Percentiles rank a stretch among this genome's conserved stretches.
These are phyloP conservation scores for Diplolepis rosae DNA, from an alignment of 2,888 invertebrate genomes.

Conservation along the genomic window DNA sequence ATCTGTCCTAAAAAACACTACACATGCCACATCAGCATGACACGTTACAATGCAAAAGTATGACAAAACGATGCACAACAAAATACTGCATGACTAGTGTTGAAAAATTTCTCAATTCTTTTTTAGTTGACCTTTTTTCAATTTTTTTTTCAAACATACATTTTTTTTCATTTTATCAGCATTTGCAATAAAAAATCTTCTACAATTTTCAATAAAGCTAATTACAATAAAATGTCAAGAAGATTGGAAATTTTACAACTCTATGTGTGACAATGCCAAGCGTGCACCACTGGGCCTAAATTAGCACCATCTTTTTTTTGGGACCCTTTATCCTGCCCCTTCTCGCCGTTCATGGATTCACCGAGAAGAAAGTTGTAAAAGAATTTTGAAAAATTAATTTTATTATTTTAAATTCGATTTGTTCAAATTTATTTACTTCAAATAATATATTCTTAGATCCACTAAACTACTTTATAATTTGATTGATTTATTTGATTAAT, in stretches of 20 bases:
- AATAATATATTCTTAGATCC: background rate
- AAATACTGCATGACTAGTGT: conserved; percentile 31
- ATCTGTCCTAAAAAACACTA: conserved; percentile 50
- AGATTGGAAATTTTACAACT: conserved; percentile 24
- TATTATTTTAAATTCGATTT: background rate
- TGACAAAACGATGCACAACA: conserved; percentile 46
- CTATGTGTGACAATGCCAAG: conserved; percentile 52
- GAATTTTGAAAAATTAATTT: conserved; percentile 48
- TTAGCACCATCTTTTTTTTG: conserved; percentile 1
- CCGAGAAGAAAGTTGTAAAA: conserved; percentile 44
- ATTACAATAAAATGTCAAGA: background rate
- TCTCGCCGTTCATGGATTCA: conserved; percentile 32
- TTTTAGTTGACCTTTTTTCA: background rate
- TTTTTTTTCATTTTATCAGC: background rate
- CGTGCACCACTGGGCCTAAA: conserved; percentile 57
- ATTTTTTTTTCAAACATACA: background rate
- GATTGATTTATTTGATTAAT: conserved; percentile 10
- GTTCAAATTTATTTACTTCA: background rate
- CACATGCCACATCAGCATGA: conserved; percentile 63
- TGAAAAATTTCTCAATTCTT: conserved; percentile 21
- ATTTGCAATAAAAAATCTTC: too few species aligned
- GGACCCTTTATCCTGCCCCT: background rate
- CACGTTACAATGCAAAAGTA: conserved; percentile 60
- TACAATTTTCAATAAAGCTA: background rate
- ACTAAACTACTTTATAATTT: background rate